Evolutionary conservation across 2,888 invertebrate species (phyloP).

Genomic region (Campoplex nolae): DNA sequence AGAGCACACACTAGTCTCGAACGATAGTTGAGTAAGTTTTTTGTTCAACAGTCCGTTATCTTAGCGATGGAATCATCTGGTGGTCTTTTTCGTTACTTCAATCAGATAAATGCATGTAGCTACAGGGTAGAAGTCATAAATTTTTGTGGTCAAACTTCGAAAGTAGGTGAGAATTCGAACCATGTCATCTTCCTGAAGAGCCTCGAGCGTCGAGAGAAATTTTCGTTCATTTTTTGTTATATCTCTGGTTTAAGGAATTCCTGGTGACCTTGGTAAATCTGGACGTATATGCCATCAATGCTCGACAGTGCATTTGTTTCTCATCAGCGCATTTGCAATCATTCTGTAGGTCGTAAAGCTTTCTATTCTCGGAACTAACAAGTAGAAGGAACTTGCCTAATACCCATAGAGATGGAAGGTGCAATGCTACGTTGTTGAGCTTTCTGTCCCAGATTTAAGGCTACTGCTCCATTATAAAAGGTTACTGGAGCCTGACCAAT

Average conservation of each 20-base stretch:
- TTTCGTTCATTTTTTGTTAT: not conserved
- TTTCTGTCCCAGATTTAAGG: slow-evolving; percentile 53
- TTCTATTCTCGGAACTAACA: not conserved
- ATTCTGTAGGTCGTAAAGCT: not conserved
- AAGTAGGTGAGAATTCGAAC: not conserved
- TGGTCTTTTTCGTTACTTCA: slow-evolving; percentile 61
- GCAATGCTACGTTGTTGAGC: slow-evolving; percentile 30
- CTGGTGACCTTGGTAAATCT: not conserved
- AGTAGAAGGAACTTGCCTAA: slow-evolving; percentile 12
- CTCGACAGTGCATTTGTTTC: not conserved
- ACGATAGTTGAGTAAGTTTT: not conserved
- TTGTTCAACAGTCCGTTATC: not conserved
- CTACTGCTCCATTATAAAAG: slow-evolving; percentile 70
- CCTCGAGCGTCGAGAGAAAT: not conserved
- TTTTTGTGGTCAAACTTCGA: not conserved
- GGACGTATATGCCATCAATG: not conserved
- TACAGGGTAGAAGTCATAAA: not conserved
- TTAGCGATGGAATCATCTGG: slow-evolving; percentile 26
- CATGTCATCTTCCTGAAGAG: not conserved
- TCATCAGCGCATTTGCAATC: not conserved
- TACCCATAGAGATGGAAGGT: slow-evolving; percentile 27
- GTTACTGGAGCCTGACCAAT: slow-evolving; percentile 72
- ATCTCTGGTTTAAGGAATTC: not conserved
- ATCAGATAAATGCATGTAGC: slow-evolving; percentile 59
- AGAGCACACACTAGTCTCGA: slow-evolving; percentile 63